Percentiles rank a stretch among this genome's conserved stretches.
These are phyloP conservation scores for Thunnus thynnus DNA, from an alignment of 2,113 vertebrate species.

Conservation along the genomic window DNA sequence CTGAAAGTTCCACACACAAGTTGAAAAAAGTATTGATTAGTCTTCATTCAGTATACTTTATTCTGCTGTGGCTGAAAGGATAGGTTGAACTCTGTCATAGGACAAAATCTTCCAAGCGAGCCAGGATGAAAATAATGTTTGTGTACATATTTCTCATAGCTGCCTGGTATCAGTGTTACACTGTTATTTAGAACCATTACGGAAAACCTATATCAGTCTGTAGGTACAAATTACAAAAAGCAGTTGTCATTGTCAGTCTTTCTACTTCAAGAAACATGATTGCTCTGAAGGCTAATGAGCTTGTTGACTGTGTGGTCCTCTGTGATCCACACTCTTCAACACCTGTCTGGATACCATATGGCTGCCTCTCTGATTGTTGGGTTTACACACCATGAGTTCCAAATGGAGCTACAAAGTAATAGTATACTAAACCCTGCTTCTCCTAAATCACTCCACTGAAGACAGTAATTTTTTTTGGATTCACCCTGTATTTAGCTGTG, in stretches of 20 bases:
- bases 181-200: neutral
- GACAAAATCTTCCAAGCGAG: too few species aligned
- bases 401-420: conserved; percentile 17
- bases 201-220: neutral
- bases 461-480: neutral
- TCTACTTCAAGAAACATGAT: neutral
- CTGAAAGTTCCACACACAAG: neutral
- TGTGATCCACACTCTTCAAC: conserved; percentile 42
- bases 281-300: conserved; percentile 26
- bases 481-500: neutral
- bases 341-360: conserved; percentile 65
- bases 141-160: neutral
- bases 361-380: conserved; percentile 18
- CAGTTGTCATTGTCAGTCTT: conserved; percentile 22
- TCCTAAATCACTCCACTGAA: neutral
- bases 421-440: neutral
- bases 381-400: neutral
- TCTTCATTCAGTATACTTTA: neutral
- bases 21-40: too few species aligned
- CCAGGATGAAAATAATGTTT: neutral
- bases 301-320: conserved; percentile 52
- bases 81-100: too few species aligned
- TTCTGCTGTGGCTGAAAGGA: neutral
- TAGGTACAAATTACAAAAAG: neutral
- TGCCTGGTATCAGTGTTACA: neutral